Evolutionary conservation across 2,797 vertebrate species (phyloP), one percentile per base, ranked within the genome.

Genomic region (Todus mexicanus): DNA sequence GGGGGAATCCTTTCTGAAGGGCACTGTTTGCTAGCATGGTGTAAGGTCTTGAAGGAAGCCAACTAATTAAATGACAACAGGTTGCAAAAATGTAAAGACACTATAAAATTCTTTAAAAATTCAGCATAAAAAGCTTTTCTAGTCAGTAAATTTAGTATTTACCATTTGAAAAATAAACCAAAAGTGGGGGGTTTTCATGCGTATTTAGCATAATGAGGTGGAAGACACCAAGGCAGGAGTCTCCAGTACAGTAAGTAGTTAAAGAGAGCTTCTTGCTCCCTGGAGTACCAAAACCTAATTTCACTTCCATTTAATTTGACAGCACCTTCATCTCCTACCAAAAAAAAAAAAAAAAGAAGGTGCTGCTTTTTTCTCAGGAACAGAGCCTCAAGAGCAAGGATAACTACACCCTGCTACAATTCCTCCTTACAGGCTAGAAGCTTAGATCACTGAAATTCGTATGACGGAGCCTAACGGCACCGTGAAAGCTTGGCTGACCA

Each of bases 361-460:
- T 7, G 13, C 0, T 13, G 23, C 13, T 61, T 40, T 10, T 66
- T 37, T 38, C 66, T 61, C 6, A 3, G 22, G 35, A 87, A 80
- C 0, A 0, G 13, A 81, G 35, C 38, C 33, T 85, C 29, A 45
- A 47, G 10, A 40, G 13, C 1, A 1, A 83, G 20, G 33, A 33
- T 56, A 84, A 66, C 25, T 25, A 22, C 45, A 59, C 0, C 11
- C 25, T 22, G 27, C 21, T 40, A 20, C 22, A 86, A 66, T 5
- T 53, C 35, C 31, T 70, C 40, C 63, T 48, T 42, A 15, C 60
- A 74, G 61, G 31, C 38, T 60, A 20, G 11, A n/a, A 94, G 63
- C 35, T 35, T 1, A 0, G 11, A 51, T 31, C 47, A 29, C 0
- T 33, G 43, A 53, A 37, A 87, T 35, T 50, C 45, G 1, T 31